phyloP scores from a whole-genome alignment of 2,797 vertebrate genomes.

The Neopelma chrysocephalum region DNA sequence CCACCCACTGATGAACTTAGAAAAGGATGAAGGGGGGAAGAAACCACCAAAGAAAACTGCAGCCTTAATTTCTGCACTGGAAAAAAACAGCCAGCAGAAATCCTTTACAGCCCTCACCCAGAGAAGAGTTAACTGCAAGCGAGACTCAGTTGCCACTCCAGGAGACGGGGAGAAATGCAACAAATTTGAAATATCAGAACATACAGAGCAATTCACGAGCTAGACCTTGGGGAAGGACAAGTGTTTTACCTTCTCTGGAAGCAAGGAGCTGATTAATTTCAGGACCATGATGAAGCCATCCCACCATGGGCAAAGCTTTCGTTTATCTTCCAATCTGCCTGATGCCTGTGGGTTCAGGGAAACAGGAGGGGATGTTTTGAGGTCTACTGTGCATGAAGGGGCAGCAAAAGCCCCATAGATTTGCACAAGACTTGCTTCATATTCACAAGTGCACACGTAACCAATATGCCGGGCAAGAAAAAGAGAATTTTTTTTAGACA shows the following conservation, averaged over 20 bases:
- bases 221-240: slow-evolving; percentile 59
- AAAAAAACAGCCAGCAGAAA: not conserved
- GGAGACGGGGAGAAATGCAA: slow-evolving; percentile 38
- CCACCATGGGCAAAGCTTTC: slow-evolving; percentile 21
- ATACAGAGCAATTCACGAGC: slow-evolving; percentile 48
- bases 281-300: slow-evolving; percentile 39
- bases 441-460: not conserved
- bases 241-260: slow-evolving; percentile 39
- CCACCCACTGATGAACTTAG: not conserved
- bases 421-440: not conserved
- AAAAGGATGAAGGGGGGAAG: not conserved
- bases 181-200: slow-evolving; percentile 47
- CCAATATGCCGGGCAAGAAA: not conserved
- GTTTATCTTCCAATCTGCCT: not conserved
- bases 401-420: not conserved
- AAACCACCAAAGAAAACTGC: not conserved
- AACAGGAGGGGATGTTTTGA: not conserved
- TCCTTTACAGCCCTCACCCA: not conserved
- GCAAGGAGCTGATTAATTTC: slow-evolving; percentile 32
- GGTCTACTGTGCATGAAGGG: not conserved
- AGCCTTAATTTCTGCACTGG: not conserved
- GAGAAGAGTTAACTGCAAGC: not conserved
- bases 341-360: not conserved
- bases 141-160: slow-evolving; percentile 20
- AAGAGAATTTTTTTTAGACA: not conserved